Conservation (phyloP, 2,888 invertebrate species). For the Lordiphosa andalusiaca region DNA sequence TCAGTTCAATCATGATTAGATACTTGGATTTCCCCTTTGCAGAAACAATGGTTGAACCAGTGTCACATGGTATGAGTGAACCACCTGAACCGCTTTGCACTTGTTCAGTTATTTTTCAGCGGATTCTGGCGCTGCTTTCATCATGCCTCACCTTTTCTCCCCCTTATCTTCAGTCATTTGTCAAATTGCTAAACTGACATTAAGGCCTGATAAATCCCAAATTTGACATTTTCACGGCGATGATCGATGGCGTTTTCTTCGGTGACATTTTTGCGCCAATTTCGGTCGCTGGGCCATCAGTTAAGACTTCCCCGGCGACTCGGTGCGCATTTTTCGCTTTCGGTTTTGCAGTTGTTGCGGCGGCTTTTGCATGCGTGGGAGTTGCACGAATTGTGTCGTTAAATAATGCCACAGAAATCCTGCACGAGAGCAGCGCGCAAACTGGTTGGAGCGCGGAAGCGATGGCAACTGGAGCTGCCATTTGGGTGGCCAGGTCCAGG, state of each 20-base stretch:
- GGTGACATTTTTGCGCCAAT: conserved; percentile 72
- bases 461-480: conserved; percentile 69
- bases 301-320: conserved; percentile 51
- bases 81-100: too few species aligned
- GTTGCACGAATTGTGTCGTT: conserved; percentile 76
- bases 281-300: conserved; percentile 74
- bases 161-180: conserved; percentile 64
- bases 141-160: conserved; percentile 22
- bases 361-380: conserved; percentile 69
- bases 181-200: conserved; percentile 73
- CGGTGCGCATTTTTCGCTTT: conserved; percentile 70
- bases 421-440: conserved; percentile 50
- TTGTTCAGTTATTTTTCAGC: conserved; percentile 3
- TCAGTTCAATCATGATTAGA: too few species aligned
- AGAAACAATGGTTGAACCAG: too few species aligned
- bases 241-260: conserved; percentile 63
- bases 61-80: too few species aligned
- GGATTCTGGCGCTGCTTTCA: conserved; percentile 44
- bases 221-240: conserved; percentile 65
- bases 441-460: conserved; percentile 33
- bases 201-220: conserved; percentile 68
- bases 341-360: conserved; percentile 46
- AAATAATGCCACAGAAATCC: conserved; percentile 71
- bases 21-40: too few species aligned
- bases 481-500: conserved; percentile 63